Percentiles rank a stretch among this genome's conserved stretches.
Conservation (phyloP, 2,888 invertebrate genomes). For the Mimachlamys varia region DNA sequence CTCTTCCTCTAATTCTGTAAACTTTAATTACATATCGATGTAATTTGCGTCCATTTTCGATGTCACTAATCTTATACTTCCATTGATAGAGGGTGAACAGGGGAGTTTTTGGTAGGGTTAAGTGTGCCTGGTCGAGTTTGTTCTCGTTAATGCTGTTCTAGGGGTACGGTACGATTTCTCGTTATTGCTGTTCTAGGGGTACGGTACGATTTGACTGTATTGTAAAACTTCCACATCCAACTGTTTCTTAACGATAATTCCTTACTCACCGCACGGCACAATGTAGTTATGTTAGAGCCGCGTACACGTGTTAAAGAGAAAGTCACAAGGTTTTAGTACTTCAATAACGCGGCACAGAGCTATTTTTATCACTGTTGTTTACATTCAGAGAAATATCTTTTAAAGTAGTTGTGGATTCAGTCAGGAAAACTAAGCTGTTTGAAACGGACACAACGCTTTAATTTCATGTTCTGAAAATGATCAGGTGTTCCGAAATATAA, state of each 20-base stretch:
- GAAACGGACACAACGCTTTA: neutral
- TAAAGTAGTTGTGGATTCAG: neutral
- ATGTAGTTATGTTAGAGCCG: neutral
- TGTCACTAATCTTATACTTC: neutral
- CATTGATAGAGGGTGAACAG: neutral
- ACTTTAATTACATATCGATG: conserved; percentile 5
- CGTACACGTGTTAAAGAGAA: neutral
- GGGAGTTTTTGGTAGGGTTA: neutral
- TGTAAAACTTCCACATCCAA: neutral
- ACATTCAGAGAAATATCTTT: neutral
- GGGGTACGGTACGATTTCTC: neutral
- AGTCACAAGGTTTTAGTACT: neutral
- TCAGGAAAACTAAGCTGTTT: neutral
- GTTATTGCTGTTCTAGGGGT: neutral
- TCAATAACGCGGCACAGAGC: neutral
- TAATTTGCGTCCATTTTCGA: conserved; percentile 2
- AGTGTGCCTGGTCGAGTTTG: neutral
- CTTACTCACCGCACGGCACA: neutral
- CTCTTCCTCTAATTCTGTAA: neutral
- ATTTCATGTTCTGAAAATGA: too few species aligned
- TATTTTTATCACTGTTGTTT: neutral
- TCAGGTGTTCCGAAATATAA: too few species aligned
- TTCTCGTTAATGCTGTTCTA: neutral
- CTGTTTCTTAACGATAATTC: neutral
- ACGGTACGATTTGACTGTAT: neutral